Conservation (phyloP, 1,140 invertebrate genomes). For the Anthonomus grandis region DNA sequence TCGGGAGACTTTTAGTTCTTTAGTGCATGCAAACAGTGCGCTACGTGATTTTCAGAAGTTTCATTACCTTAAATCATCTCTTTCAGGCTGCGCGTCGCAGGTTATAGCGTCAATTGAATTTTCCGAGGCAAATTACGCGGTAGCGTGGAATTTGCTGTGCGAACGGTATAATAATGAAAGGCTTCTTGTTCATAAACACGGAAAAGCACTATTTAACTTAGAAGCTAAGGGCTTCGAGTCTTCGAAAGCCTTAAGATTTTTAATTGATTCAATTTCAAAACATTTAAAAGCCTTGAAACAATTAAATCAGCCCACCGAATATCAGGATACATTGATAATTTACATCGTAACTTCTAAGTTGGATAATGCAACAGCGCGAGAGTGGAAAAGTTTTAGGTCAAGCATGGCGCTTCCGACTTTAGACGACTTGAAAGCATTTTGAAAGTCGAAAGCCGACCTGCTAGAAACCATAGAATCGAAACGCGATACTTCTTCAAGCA, state of each 20-base stretch:
- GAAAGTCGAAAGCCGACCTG: not conserved
- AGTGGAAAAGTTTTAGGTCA: not conserved
- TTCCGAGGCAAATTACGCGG: slow-evolving; percentile 19
- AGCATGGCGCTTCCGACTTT: not conserved
- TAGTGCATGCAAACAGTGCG: slow-evolving; percentile 17
- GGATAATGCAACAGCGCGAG: not conserved
- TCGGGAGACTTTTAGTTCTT: slow-evolving; percentile 19
- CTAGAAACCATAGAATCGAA: not conserved
- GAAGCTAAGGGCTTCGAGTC: slow-evolving; percentile 14
- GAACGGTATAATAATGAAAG: slow-evolving; percentile 23
- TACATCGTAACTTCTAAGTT: not conserved
- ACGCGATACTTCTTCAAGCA: not conserved
- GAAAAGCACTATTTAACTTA: slow-evolving; percentile 15
- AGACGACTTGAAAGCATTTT: not conserved
- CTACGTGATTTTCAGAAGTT: slow-evolving; percentile 19
- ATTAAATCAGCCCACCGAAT: slow-evolving; percentile 37
- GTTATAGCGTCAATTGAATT: slow-evolving; percentile 19
- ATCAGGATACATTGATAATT: no score
- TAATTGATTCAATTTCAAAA: slow-evolving; percentile 2
- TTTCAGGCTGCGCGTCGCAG: slow-evolving; percentile 5
- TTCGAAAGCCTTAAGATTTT: not conserved
- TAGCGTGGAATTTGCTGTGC: slow-evolving; percentile 21
- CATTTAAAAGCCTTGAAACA: slow-evolving; percentile 33
- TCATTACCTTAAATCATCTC: slow-evolving; percentile 19
- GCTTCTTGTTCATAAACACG: slow-evolving; percentile 20